Conservation (phyloP, 1,140 invertebrate genomes). For the Drosophila tsacasi region DNA sequence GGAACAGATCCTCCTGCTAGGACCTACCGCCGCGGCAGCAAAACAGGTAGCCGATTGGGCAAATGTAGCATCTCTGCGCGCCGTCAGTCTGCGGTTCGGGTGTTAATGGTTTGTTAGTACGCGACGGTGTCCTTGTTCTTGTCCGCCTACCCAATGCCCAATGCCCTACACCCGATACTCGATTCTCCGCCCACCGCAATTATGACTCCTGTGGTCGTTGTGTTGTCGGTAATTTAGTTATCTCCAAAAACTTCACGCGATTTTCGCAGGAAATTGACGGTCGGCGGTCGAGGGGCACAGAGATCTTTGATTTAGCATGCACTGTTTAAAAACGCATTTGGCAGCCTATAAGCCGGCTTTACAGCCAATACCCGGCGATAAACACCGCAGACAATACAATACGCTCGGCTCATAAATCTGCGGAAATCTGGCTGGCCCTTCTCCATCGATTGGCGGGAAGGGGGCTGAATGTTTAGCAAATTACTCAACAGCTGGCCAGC, state of each 20-base stretch:
- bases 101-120: slow-evolving; percentile 82
- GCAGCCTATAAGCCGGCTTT: slow-evolving; percentile 62
- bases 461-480: slow-evolving; percentile 70
- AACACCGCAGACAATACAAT: slow-evolving; percentile 55
- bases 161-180: not conserved
- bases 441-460: slow-evolving; percentile 28
- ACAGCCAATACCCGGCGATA: slow-evolving; percentile 46
- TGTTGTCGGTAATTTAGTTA: slow-evolving; percentile 74
- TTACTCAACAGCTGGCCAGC: slow-evolving; percentile 73
- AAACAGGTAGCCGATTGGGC: slow-evolving; percentile 59
- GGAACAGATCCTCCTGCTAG: slow-evolving; percentile 8
- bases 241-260: slow-evolving; percentile 46
- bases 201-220: slow-evolving; percentile 49
- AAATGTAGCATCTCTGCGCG: slow-evolving; percentile 4
- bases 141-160: slow-evolving; percentile 2
- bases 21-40: slow-evolving; percentile 64
- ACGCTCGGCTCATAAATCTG: slow-evolving; percentile 48
- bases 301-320: slow-evolving; percentile 79
- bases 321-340: slow-evolving; percentile 80
- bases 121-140: slow-evolving; percentile 45
- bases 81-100: slow-evolving; percentile 69
- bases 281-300: slow-evolving; percentile 51
- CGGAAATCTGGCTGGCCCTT: slow-evolving; percentile 31
- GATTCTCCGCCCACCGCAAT: slow-evolving; percentile 40
- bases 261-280: slow-evolving; percentile 73